Base-by-base conservation (phyloP, 2,888 invertebrate genomes). In the Conchocele bisecta region DNA sequence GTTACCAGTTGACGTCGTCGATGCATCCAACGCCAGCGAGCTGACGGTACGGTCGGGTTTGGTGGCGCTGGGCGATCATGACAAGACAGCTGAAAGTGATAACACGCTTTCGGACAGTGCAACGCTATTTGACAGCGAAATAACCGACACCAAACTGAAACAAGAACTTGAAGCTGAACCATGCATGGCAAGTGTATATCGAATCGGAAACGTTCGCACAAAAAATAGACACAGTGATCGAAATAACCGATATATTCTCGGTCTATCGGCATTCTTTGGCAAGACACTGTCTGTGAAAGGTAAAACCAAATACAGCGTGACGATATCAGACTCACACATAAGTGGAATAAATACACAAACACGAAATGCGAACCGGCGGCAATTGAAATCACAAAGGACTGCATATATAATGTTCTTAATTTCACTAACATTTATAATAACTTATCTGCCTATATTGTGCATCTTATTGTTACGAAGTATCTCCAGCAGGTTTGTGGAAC, bases 321-420 rank as follows among this genome's bases (percentile, higher is more conserved):
- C n/a, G n/a, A n/a, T n/a, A n/a, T n/a, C n/a, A n/a, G n/a, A n/a
- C n/a, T n/a, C n/a, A n/a, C n/a, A n/a, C n/a, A n/a, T n/a, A 15
- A 46, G 28, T 46, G 22, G 31, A 0, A 29, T 58, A 13, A 65
- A 37, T 35, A 4, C 31, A 26, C 42, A 13, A 1, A 48, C 29
- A 7, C 29, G 15, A 24, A 44, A 35, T 20, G 20, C 35, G 22
- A 24, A 46, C 22, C 28, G 33, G 20, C 39, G 41, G 28, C 41
- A 67, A 17, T 51, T 39, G 9, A 58, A 66, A n/a, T 69, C 74
- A 0, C 59, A 63, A 20, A 75, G 70, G 41, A 83, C 82, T 1
- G 79, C 82, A 3, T 81, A 68, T 46, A 71, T 83, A 1, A 77
- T 83, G 81, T 83, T 81, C 41, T 50, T 77, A 0, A 72, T 83